phyloP scores from a whole-genome alignment of 1,140 invertebrate species.

The Stegodyphus mimosarum region DNA sequence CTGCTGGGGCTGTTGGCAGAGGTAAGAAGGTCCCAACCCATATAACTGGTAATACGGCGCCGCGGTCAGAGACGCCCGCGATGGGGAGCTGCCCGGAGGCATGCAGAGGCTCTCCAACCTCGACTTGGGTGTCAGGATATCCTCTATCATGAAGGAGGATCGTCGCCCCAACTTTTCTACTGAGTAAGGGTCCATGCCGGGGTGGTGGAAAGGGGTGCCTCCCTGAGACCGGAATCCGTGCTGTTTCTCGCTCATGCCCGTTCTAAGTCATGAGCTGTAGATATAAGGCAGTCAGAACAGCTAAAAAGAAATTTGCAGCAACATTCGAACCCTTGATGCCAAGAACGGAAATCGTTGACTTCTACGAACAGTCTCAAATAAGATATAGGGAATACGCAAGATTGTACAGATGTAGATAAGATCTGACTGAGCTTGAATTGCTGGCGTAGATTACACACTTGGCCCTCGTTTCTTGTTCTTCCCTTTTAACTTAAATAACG shows the following conservation, averaged over 20 bases:
- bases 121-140: slow-evolving; percentile 58
- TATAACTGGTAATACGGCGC: slow-evolving; percentile 57
- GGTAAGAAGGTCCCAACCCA: slow-evolving; percentile 50
- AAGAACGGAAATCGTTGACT: too few species aligned
- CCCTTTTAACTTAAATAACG: too few species aligned
- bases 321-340: too few species aligned
- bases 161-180: slow-evolving; percentile 43
- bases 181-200: slow-evolving; percentile 31
- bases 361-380: too few species aligned
- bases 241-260: slow-evolving; percentile 22
- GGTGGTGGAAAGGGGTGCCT: slow-evolving; percentile 9
- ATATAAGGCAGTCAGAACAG: too few species aligned
- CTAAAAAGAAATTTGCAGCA: too few species aligned
- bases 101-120: slow-evolving; percentile 39
- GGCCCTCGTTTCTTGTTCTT: too few species aligned
- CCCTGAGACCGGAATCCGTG: slow-evolving; percentile 12
- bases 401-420: too few species aligned
- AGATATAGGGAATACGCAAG: too few species aligned
- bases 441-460: too few species aligned
- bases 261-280: background rate
- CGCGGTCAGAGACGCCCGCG: slow-evolving; percentile 23
- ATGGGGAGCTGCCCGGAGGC: slow-evolving; percentile 13
- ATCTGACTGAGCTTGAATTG: too few species aligned
- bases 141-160: slow-evolving; percentile 61
- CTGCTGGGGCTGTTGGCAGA: slow-evolving; percentile 52